Evolutionary conservation across 2,113 vertebrate species (phyloP).

Genomic region (Nibea coibor): DNA sequence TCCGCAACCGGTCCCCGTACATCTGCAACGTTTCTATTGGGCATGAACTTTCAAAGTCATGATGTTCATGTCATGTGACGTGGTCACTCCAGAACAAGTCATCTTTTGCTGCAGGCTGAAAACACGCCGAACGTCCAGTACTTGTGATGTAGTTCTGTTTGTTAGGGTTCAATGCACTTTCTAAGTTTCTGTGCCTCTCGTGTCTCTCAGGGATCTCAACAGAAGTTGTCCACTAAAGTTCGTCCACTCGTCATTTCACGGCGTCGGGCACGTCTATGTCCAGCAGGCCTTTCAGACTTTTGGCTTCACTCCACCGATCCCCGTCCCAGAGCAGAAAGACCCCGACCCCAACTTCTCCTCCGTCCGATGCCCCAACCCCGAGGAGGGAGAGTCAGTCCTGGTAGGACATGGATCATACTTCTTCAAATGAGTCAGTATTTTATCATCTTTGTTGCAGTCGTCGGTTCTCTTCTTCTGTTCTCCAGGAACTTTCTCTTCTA

Average conservation of each 20-base stretch:
- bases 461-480: neutral
- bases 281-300: constrained; percentile 91
- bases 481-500: constrained; percentile 87
- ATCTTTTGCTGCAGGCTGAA: too few relatives aligned
- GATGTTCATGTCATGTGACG: too few relatives aligned
- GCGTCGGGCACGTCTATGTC: constrained; percentile 92
- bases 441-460: constrained; percentile 36
- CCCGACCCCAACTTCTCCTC: constrained; percentile 95
- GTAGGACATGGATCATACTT: constrained; percentile 67
- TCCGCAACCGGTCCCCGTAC: too few relatives aligned
- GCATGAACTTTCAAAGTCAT: too few relatives aligned
- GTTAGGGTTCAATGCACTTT: too few relatives aligned
- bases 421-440: rapidly evolving
- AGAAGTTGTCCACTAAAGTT: constrained; percentile 86
- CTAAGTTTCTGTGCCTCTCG: neutral
- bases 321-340: constrained; percentile 94
- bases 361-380: constrained; percentile 94
- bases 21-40: too few relatives aligned
- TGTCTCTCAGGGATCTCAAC: constrained; percentile 86
- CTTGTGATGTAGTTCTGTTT: too few relatives aligned
- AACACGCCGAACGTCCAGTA: too few relatives aligned
- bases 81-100: too few relatives aligned
- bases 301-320: constrained; percentile 90
- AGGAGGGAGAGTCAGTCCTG: constrained; percentile 95
- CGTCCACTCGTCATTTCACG: constrained; percentile 95